Conservation (phyloP, 2,888 invertebrate genomes). For the Saturnia pavonia region DNA sequence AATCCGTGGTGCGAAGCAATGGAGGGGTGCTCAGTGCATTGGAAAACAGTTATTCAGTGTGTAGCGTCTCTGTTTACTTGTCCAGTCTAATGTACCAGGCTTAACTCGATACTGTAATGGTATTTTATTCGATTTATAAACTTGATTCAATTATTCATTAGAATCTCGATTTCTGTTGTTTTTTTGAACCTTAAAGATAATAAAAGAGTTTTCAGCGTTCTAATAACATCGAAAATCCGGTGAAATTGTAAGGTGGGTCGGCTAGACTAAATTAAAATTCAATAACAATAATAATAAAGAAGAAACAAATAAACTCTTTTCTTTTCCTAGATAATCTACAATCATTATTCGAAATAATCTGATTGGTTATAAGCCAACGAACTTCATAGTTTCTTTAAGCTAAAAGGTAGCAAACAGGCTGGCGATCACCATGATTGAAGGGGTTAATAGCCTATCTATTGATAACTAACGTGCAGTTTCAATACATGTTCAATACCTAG, state of each 20-base stretch:
- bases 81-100: conserved; percentile 42
- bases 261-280: too few relatives aligned
- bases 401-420: not conserved
- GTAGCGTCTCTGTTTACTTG: conserved; percentile 51
- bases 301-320: too few relatives aligned
- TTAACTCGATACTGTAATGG: conserved; percentile 30
- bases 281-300: too few relatives aligned
- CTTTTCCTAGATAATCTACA: too few relatives aligned
- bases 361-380: too few relatives aligned
- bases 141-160: conserved; percentile 23
- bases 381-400: too few relatives aligned
- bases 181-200: not conserved
- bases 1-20: conserved; percentile 63
- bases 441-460: not conserved
- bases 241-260: too few relatives aligned
- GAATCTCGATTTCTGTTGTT: not conserved
- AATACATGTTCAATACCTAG: not conserved
- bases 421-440: not conserved
- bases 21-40: conserved; percentile 57
- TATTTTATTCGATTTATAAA: conserved; percentile 30
- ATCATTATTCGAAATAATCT: too few relatives aligned
- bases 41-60: conserved; percentile 65
- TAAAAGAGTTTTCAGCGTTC: not conserved
- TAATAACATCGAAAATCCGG: too few relatives aligned
- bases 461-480: not conserved